A percentile compares a stretch with the other conserved stretches of the same genome.
Conservation (phyloP, 2,888 invertebrate species). For the Phyllotreta cruciferae region DNA sequence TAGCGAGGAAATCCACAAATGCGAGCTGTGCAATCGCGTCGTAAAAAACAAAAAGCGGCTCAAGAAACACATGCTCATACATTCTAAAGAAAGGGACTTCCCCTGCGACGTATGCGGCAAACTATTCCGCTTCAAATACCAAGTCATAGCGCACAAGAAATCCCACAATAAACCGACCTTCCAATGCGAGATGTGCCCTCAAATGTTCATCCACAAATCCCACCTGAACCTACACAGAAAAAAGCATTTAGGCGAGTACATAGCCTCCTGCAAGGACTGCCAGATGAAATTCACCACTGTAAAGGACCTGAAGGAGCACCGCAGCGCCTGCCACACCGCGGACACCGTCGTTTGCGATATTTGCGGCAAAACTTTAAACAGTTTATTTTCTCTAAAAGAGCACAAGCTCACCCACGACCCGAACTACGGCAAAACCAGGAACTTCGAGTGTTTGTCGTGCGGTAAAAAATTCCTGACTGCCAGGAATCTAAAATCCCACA, state of each 20-base stretch:
- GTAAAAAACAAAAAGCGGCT: conserved; percentile 54
- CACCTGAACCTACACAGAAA: conserved; percentile 67
- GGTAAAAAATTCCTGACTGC: conserved; percentile 60
- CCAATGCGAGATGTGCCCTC: conserved; percentile 67
- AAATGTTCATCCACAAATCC: conserved; percentile 67
- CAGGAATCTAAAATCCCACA: conserved; percentile 52
- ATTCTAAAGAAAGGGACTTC: conserved; percentile 51
- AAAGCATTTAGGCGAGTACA: conserved; percentile 63
- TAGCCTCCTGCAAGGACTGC: conserved; percentile 53
- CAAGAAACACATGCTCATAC: conserved; percentile 54
- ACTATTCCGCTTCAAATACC: conserved; percentile 53
- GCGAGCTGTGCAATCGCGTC: conserved; percentile 52
- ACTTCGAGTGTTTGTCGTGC: conserved; percentile 58
- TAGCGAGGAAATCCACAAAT: conserved; percentile 44
- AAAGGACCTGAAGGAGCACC: conserved; percentile 49
- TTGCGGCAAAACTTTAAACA: conserved; percentile 49
- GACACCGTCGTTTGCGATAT: conserved; percentile 49
- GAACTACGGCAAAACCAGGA: conserved; percentile 47
- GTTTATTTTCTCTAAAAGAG: conserved; percentile 49
- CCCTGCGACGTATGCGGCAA: conserved; percentile 55
- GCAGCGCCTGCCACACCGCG: conserved; percentile 49
- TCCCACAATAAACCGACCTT: conserved; percentile 66
- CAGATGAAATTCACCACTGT: conserved; percentile 52
- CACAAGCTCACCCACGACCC: conserved; percentile 50
- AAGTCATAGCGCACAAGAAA: conserved; percentile 60